phyloP scores from a whole-genome alignment of 1,140 invertebrate genomes.

The Penaeus vannamei region DNA sequence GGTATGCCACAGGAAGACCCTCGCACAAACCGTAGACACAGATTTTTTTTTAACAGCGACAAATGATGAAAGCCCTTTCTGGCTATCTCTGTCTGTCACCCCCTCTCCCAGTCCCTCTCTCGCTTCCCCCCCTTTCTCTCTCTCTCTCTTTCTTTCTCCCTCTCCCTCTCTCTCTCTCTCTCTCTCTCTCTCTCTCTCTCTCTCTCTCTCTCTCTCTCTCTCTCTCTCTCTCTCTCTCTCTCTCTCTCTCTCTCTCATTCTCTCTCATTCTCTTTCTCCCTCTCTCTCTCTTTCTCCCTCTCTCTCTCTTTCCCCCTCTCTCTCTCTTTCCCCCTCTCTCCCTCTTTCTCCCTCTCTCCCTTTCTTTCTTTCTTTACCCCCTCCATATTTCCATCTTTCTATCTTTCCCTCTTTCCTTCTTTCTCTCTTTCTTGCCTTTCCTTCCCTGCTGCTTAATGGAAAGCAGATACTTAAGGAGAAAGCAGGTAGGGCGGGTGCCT shows the following conservation, averaged over 20 bases:
- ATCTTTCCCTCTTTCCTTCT: neutral
- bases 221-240: neutral
- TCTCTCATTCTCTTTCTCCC: neutral
- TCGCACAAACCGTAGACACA: no score
- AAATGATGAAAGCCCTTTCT: neutral
- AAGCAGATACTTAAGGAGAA: no score
- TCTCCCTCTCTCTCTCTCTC: slow-evolving; percentile 18
- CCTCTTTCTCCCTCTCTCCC: neutral
- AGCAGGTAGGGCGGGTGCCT: no score
- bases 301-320: neutral
- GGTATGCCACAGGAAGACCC: no score
- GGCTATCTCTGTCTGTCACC: neutral
- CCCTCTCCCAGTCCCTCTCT: no score
- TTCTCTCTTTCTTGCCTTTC: neutral
- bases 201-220: neutral
- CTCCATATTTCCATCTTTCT: neutral
- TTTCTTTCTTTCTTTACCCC: neutral
- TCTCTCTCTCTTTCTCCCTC: no score
- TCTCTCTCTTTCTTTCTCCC: slow-evolving; percentile 28
- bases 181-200: neutral
- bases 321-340: no score
- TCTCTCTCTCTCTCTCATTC: neutral
- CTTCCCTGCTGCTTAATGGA: no score
- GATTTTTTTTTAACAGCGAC: no score
- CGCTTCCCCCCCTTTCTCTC: slow-evolving; percentile 5